Base-by-base conservation (phyloP, 2,797 vertebrate genomes). In the Smutsia temminckii region DNA sequence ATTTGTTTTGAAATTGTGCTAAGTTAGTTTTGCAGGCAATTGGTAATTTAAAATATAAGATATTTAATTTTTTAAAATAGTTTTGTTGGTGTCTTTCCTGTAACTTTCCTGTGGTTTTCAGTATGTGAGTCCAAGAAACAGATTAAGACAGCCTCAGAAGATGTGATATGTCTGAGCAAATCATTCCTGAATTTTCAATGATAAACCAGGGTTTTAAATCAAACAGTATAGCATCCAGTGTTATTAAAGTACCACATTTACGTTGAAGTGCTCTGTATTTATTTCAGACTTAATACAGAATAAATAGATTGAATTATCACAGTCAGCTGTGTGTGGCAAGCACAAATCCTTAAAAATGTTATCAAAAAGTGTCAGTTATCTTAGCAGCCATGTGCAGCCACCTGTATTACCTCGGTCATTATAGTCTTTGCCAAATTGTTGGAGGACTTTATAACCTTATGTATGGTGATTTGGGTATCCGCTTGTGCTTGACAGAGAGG, bases 31-130 rank as follows among this genome's bases (percentile, higher is more conserved):
- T 97, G 97, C 99, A 98, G 98, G 98, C 98, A 98, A 98, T 98
- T 99, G 98, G 98, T 98, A 98, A 98, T 99, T 98, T 98, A 97
- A 98, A 98, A 99, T 98, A 99, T 99, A 98, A 99, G 98, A 98
- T 99, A 98, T 98, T 97, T 98, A 97, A 98, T 97, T 98, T 97
- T 91, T 85, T 92, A 12, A 46, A 46, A 46, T 37, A 78, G 96
- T 98, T 98, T 98, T 97, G 97, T 98, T 98, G 97, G 97, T 98
- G 97, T 99, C 97, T 98, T 96, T 98, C 98, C 98, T 98, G 98
- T 99, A 98, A 98, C 98, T 98, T 99, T 99, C 99, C 99, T 99
- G 98, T 99, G 99, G 98, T 99, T 99, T 98, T 98, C 97, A 97
- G 94, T 98, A 97, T 94, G 97, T 97, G 97, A 97, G 96, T 98